Conservation (phyloP, 2,888 invertebrate genomes). For the Sicus ferrugineus region DNA sequence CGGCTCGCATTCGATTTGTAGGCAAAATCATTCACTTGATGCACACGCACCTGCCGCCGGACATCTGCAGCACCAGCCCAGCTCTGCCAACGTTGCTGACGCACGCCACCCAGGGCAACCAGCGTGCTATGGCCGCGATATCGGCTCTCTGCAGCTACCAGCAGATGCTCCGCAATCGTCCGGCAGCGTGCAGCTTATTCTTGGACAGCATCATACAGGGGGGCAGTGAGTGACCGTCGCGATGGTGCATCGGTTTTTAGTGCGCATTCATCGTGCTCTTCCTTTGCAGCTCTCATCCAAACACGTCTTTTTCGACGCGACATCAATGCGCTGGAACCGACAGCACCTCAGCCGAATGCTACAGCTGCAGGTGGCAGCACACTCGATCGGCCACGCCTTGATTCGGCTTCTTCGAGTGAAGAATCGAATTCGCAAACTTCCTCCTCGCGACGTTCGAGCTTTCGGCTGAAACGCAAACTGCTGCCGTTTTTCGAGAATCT, state of each 20-base stretch:
- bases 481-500: constrained; percentile 68
- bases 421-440: constrained; percentile 59
- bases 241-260: not conserved
- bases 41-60: constrained; percentile 85
- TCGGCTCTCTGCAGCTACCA: constrained; percentile 81
- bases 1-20: constrained; percentile 43
- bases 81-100: constrained; percentile 84
- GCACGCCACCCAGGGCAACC: constrained; percentile 79
- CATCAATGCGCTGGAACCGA: constrained; percentile 58
- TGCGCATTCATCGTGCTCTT: not conserved
- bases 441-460: constrained; percentile 57
- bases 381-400: constrained; percentile 64
- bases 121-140: constrained; percentile 83
- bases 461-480: constrained; percentile 62
- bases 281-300: constrained; percentile 56
- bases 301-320: constrained; percentile 63
- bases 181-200: constrained; percentile 83
- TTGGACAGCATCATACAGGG: constrained; percentile 80
- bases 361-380: constrained; percentile 34
- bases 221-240: constrained; percentile 51
- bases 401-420: constrained; percentile 65
- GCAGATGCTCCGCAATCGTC: constrained; percentile 80
- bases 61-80: constrained; percentile 83
- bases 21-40: constrained; percentile 88
- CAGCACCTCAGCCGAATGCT: constrained; percentile 26